Evolutionary conservation across 2,888 invertebrate genomes (phyloP), one percentile per base, ranked within the genome.

Genomic region (Cynaeus angustus): DNA sequence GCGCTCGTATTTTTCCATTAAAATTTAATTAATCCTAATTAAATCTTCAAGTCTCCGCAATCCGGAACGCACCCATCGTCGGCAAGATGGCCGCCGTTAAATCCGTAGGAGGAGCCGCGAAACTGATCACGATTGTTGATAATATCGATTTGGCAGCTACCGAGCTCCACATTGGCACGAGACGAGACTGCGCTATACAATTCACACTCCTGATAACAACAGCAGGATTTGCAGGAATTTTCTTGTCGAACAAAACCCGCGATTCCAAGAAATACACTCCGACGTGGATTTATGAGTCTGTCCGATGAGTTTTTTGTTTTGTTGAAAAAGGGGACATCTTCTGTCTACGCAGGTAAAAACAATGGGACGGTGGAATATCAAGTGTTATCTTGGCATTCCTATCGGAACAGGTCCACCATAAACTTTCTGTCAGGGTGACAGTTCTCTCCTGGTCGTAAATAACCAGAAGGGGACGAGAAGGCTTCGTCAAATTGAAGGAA

Each of bases 371-470:
- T 79, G 79, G 82, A 83, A 81, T 83, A 83, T 83, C 82, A 77
- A 79, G 80, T 79, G 83, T 83, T 84, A 84, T 84, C 84, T 83
- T 77, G 73, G 78, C 82, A 83, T 84, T 81, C 84, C 83, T 78
- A 84, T 84, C 84, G 81, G 78, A 79, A 82, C 81, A 78, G 83
- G 81, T 80, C 80, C 82, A 80, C 33, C 83, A 83, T 83, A 84
- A 84, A 84, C 82, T 82, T 80, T 80, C 82, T 82, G 83, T 82
- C 84, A 83, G 80, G 76, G 82, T 83, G 84, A 83, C 83, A 83
- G 82, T 81, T 41, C 80, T 71, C 74, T 74, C 73, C 78, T 76
- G 73, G 66, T 74, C 75, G 79, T 81, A 80, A 81, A 79, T 81
- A 79, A 80, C 77, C 74, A 74, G 72, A 26, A 38, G 46, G 46